These are phyloP conservation scores for Sebastes fasciatus DNA, from an alignment of 2,113 vertebrate genomes.

Conservation along the genomic window DNA sequence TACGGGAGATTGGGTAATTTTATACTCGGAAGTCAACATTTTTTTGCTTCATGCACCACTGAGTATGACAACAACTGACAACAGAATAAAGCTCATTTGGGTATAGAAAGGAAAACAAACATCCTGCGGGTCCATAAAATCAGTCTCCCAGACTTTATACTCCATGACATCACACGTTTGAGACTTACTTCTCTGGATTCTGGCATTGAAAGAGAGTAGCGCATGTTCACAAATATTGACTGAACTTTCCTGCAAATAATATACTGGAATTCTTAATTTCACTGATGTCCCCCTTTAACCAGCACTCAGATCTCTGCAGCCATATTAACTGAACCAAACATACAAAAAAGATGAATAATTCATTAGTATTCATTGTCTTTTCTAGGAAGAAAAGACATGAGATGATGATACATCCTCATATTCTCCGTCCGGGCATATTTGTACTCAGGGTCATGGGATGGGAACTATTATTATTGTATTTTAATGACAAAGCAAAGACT, in stretches of 20 bases:
- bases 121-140: not conserved
- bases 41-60: too few species aligned
- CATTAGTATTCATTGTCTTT: constrained; percentile 55
- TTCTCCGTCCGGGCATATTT: not conserved
- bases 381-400: constrained; percentile 24
- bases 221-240: not conserved
- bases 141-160: too few species aligned
- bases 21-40: too few species aligned
- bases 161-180: too few species aligned
- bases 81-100: too few species aligned
- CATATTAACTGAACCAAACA: constrained; percentile 34
- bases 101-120: not conserved
- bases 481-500: constrained; percentile 34
- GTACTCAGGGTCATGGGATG: constrained; percentile 12
- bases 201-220: not conserved
- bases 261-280: not conserved
- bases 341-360: constrained; percentile 42
- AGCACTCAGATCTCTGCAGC: constrained; percentile 4
- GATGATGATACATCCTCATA: constrained; percentile 21
- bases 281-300: not conserved
- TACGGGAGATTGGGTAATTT: too few species aligned
- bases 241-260: not conserved
- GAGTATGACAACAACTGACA: too few species aligned
- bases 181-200: not conserved
- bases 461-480: constrained; percentile 43